Evolutionary conservation across 1,140 invertebrate species (phyloP), one percentile per base, ranked within the genome.

Genomic region (Lysiphlebus fabarum): DNA sequence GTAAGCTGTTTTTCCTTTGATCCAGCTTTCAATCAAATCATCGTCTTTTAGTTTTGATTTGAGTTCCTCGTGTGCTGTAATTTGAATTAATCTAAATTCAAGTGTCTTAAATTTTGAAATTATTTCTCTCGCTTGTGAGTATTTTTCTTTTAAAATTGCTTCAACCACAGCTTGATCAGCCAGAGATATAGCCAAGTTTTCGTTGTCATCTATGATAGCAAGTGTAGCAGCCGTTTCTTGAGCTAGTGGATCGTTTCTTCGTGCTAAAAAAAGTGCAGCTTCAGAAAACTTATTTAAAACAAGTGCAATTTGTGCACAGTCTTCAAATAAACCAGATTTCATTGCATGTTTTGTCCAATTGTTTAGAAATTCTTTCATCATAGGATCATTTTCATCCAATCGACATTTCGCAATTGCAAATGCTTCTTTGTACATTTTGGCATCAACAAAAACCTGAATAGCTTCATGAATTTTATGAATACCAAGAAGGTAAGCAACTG

Each of bases 381-480:
- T 63, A 37, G 80, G 73, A 68, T 86, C 82, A 58, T 83, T 66
- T 11, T 78, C 61, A 26, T 83, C 75, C 42, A 86, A 69, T 56
- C 82, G 78, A 57, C 79, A 81, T 62, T 82, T 82, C 3, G 84
- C 85, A 8, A 89, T 70, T 14, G 78, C 77, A 40, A 87, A 79
- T 7, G 87, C 86, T 74, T 89, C 87, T 64, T 81, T 81, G 62
- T 77, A 85, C 58, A 86, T 72, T 56, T 79, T 77, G 14, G 79
- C 76, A 44, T 80, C 68, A 36, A 78, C 70, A 48, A 88, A 79
- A 38, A 83, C 67, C 36, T 84, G 73, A 56, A 87, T 81, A 6
- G 87, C 86, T 65, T 85, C 79, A 48, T 82, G 70, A 40, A 85
- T 78, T 70, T 87, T 84, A 63, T 87, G 82, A 63, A 82, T 81